Conservation (phyloP, 1,140 invertebrate genomes). For the Drosophila varians region DNA sequence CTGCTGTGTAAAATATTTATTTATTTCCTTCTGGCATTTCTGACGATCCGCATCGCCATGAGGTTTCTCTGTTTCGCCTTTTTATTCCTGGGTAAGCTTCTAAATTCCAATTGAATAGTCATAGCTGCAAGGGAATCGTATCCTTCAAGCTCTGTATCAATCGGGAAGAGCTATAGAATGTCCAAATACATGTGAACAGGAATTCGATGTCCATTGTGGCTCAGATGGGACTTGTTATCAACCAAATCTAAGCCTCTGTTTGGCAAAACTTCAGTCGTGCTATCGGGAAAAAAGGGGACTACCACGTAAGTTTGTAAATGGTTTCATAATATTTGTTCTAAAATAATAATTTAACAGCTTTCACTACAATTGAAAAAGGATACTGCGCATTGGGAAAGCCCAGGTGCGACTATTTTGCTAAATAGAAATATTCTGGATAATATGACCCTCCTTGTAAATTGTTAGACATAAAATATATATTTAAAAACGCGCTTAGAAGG, state of each 20-base stretch:
- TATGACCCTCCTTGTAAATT: too few species aligned
- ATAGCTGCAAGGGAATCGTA: not conserved
- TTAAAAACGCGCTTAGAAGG: not conserved
- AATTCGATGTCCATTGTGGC: constrained; percentile 6
- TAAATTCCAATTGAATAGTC: not conserved
- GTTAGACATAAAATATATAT: not conserved
- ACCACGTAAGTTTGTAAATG: not conserved
- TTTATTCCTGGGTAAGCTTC: not conserved
- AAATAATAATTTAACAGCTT: not conserved
- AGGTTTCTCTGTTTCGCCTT: not conserved
- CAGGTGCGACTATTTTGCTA: not conserved
- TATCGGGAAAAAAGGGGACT: constrained; percentile 6
- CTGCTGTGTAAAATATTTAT: not conserved
- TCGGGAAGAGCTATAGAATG: not conserved
- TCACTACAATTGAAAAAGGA: not conserved
- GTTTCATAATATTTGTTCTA: too few species aligned
- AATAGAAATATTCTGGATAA: not conserved
- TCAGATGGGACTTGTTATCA: not conserved
- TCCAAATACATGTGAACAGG: not conserved
- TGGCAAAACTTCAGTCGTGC: not conserved
- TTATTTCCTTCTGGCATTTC: not conserved
- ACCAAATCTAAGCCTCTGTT: not conserved
- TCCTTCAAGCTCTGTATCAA: not conserved
- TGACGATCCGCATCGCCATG: not conserved
- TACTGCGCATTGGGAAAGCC: not conserved